Evolutionary conservation across 2,797 vertebrate species (phyloP).

Genomic region (Lepilemur ruficaudatus): DNA sequence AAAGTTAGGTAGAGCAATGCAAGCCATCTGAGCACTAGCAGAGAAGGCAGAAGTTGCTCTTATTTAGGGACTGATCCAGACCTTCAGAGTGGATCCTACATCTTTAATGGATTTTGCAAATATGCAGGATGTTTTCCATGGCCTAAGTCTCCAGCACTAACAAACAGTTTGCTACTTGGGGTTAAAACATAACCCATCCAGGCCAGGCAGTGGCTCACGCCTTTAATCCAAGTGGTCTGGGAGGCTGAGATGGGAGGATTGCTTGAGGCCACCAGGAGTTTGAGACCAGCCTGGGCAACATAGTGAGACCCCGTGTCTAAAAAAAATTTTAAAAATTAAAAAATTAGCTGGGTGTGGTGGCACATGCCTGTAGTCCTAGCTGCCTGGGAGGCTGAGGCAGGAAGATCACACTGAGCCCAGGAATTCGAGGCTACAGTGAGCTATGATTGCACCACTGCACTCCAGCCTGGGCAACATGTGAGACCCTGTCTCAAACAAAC

Average conservation of each 20-base stretch:
- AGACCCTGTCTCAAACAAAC: no score
- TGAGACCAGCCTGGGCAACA: background rate
- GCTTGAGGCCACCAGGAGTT: no score
- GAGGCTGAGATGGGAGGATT: no score
- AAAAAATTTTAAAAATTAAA: background rate
- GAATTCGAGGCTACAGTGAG: background rate
- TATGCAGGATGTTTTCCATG: slow-evolving; percentile 73
- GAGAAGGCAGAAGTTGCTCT: slow-evolving; percentile 66
- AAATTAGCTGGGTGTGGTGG: background rate
- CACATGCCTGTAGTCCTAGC: background rate
- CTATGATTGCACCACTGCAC: background rate
- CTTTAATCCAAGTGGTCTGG: no score
- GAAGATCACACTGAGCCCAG: background rate
- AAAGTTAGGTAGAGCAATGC: slow-evolving; percentile 68
- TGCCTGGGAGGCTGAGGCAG: background rate
- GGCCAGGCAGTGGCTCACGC: no score
- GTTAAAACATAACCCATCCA: slow-evolving; percentile 55
- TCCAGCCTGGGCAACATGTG: background rate
- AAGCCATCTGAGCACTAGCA: slow-evolving; percentile 71
- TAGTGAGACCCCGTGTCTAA: background rate
- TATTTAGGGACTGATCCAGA: slow-evolving; percentile 76
- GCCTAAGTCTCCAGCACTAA: slow-evolving; percentile 77
- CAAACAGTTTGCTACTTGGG: slow-evolving; percentile 74
- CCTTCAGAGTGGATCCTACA: slow-evolving; percentile 68
- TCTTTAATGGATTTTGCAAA: slow-evolving; percentile 78